Evolutionary conservation across 2,113 vertebrate species (phyloP), one percentile per base, ranked within the genome.

Genomic region (Cranoglanis bouderius): DNA sequence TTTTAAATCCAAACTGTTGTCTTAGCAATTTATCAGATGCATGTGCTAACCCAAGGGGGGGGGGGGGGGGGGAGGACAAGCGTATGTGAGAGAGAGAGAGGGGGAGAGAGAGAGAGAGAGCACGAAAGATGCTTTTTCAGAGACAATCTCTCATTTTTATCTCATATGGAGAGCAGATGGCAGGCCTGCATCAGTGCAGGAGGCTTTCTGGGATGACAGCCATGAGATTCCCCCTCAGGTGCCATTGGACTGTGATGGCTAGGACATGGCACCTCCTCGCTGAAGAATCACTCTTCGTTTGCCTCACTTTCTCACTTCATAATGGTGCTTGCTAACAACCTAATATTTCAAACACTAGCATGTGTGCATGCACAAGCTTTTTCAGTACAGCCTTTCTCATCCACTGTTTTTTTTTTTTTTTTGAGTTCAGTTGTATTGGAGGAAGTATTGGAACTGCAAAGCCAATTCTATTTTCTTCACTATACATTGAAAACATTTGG

Each of bases 111-210:
- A 38, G 70, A 43, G 70, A 84, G 93, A 84, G 84, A 49, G 85
- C 90, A 93, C 94, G 91, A 92, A 93, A 94, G 93, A 94, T 90
- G 90, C 90, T 89, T 94, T 94, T 92, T 92, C 89, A 63, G 90
- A 93, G 92, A 94, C 94, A 94, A 94, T 94, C 90, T 92, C 84
- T 93, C 94, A 93, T 94, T 94, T 92, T 93, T 92, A 93, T 90
- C 94, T 95, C 94, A 95, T 95, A 95, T 93, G 94, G 92, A 93
- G 94, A 96, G 95, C 96, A 96, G 96, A 96, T 96, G 96, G 95
- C 93, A 92, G 93, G 94, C 93, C 93, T 94, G 94, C 94, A 93
- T 95, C 95, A 92, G 93, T 94, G 93, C 93, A 92, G 94, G 92
- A 94, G 94, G 93, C 92, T 94, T 96, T 95, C 95, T 95, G 94